Base-by-base conservation (phyloP, 2,797 vertebrate genomes). In the Scyliorhinus canicula region DNA sequence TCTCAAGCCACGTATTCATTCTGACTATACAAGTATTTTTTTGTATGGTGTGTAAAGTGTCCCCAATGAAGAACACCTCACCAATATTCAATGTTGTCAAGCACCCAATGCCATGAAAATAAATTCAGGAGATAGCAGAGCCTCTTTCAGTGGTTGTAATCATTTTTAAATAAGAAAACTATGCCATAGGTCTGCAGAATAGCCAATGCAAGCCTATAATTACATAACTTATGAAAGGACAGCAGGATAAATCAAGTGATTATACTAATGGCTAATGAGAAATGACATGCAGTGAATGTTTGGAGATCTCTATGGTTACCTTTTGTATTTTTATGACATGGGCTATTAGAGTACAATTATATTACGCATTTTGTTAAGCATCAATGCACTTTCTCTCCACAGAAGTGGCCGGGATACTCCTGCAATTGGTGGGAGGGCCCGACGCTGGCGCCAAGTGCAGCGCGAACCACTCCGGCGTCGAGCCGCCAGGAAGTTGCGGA, bases 241-340 rank as follows among this genome's bases (percentile, higher is more conserved):
- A 44, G 40, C n/a, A 44, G 77, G 77, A 79, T 44, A 40, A 79
- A 19, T 44, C n/a, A 79, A 79, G 12, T 44, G 28, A 47, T 21
- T 82, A 21, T 69, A 69, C 40, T 9, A 44, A 47, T 65, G n/a
- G 44, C 26, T 93, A 69, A 67, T 93, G 14, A 50, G 28, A 44
- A 91, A 50, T 93, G 24, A 50, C 40, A 31, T 69, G 60, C 21
- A 93, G 11, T 69, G 19, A 40, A 44, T 63, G n/a, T 44, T 65
- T 93, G 90, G 6, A 67, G 2, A 19, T 93, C 60, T 93, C 19
- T 63, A 0, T 12, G 55, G n/a, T 65, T 63, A 67, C n/a, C 11
- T 69, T 69, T 40, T 93, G 91, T 47, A 69, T 65, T 67, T 67
- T 65, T 69, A 93, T 69, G 28, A 93, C 91, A 69, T n/a, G 55